phyloP scores from a whole-genome alignment of 2,797 vertebrate genomes.

The Aphelocoma californica region DNA sequence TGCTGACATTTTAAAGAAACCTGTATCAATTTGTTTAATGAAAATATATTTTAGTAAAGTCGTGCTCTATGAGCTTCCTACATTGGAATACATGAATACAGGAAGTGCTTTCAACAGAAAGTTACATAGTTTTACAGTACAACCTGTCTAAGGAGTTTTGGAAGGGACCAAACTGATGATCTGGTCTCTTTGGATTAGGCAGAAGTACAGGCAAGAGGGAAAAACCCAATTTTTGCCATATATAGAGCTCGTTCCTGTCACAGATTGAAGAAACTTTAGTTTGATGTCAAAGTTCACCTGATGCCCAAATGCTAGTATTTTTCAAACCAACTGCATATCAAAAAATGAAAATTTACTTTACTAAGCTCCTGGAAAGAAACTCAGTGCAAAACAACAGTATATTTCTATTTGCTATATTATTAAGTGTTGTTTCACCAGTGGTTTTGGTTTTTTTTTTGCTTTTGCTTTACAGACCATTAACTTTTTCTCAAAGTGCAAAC shows the following conservation, averaged over 20 bases:
- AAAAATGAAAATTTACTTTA: slow-evolving; percentile 39
- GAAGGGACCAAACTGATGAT: slow-evolving; percentile 64
- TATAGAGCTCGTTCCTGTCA: slow-evolving; percentile 37
- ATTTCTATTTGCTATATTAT: not conserved
- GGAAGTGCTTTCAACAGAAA: slow-evolving; percentile 76
- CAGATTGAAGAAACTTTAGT: slow-evolving; percentile 48
- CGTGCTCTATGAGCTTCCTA: slow-evolving; percentile 67
- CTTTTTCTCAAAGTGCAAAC: slow-evolving; percentile 39
- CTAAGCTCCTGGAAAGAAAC: slow-evolving; percentile 40
- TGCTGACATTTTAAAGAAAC: slow-evolving; percentile 46
- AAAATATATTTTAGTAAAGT: slow-evolving; percentile 65
- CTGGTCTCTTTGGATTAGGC: slow-evolving; percentile 72
- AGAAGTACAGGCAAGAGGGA: slow-evolving; percentile 64
- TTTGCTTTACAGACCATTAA: slow-evolving; percentile 15
- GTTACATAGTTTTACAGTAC: slow-evolving; percentile 74
- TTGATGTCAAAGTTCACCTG: slow-evolving; percentile 48
- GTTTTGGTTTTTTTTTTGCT: not conserved
- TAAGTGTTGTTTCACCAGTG: not conserved
- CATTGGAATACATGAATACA: slow-evolving; percentile 69
- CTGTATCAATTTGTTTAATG: slow-evolving; percentile 7
- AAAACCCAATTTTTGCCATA: slow-evolving; percentile 38
- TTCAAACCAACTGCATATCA: slow-evolving; percentile 32
- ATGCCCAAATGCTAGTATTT: slow-evolving; percentile 45
- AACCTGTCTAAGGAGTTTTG: slow-evolving; percentile 71
- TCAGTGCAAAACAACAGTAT: slow-evolving; percentile 5